Evolutionary conservation across 2,797 vertebrate genomes (phyloP).

Genomic region (Chloroceryle inda): DNA sequence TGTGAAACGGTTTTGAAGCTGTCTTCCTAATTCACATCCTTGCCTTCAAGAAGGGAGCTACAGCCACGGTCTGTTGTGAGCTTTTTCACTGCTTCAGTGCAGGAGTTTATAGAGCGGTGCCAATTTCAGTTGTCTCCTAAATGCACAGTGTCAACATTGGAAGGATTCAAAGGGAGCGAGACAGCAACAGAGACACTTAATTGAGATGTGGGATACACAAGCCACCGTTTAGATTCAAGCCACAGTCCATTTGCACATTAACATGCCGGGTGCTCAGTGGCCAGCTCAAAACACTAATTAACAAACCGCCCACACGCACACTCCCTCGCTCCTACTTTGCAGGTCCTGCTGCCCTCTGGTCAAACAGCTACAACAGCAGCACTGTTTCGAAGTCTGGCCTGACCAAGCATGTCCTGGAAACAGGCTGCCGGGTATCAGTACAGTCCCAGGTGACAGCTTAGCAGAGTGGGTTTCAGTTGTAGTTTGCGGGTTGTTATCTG

Average conservation of each 20-base stretch:
- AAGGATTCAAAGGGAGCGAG: neutral
- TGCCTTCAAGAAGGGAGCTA: neutral
- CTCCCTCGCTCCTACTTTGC: rapidly evolving
- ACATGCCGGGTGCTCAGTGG: neutral
- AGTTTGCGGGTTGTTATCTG: neutral
- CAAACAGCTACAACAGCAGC: neutral
- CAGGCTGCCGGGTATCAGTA: rapidly evolving
- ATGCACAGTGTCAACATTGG: neutral
- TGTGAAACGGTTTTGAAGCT: neutral
- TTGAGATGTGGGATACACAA: neutral
- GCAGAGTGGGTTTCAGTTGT: neutral
- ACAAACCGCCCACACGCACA: neutral
- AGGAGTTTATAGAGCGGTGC: neutral
- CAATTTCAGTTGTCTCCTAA: neutral
- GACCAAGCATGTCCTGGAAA: neutral
- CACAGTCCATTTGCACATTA: neutral
- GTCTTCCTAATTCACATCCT: neutral
- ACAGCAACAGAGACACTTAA: neutral
- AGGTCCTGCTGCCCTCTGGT: neutral
- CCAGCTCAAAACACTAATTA: neutral
- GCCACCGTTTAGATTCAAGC: neutral
- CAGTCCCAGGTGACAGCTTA: neutral
- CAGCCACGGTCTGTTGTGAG: neutral
- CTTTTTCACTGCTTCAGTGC: neutral
- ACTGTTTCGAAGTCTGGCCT: neutral